A percentile compares a stretch with the other conserved stretches of the same genome.
phyloP scores from a whole-genome alignment of 2,888 invertebrate species.

The Melieria crassipennis region DNA sequence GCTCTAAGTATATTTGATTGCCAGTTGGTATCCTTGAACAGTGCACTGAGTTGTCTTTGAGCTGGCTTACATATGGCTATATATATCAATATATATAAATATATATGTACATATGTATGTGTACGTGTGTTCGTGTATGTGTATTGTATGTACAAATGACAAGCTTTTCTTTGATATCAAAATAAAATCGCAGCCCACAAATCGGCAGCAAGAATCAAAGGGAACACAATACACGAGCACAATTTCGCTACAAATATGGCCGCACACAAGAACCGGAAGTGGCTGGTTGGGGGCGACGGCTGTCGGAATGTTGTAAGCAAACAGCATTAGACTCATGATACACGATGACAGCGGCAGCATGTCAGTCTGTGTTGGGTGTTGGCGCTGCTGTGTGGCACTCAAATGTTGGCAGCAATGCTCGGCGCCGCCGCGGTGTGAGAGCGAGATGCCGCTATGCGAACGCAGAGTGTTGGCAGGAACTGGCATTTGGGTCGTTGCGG shows the following conservation, averaged over 20 bases:
- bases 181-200: not conserved
- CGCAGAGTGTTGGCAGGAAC: too few species aligned
- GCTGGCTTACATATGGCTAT: too few species aligned
- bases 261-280: not conserved
- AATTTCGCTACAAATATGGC: not conserved
- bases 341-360: not conserved
- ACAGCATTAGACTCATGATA: not conserved
- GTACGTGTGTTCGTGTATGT: not conserved
- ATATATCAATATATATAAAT: not conserved
- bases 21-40: too few species aligned
- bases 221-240: not conserved
- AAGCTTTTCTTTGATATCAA: not conserved
- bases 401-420: too few species aligned
- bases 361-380: too few species aligned
- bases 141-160: slow-evolving; percentile 1
- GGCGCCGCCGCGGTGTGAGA: too few species aligned
- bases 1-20: not conserved
- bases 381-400: too few species aligned
- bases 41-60: too few species aligned
- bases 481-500: too few species aligned
- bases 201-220: not conserved
- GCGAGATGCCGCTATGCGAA: too few species aligned
- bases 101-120: not conserved
- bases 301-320: not conserved
- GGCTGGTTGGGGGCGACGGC: not conserved